Evolutionary conservation across 2,888 invertebrate species (phyloP).

Genomic region (Melinopterus prodromus): DNA sequence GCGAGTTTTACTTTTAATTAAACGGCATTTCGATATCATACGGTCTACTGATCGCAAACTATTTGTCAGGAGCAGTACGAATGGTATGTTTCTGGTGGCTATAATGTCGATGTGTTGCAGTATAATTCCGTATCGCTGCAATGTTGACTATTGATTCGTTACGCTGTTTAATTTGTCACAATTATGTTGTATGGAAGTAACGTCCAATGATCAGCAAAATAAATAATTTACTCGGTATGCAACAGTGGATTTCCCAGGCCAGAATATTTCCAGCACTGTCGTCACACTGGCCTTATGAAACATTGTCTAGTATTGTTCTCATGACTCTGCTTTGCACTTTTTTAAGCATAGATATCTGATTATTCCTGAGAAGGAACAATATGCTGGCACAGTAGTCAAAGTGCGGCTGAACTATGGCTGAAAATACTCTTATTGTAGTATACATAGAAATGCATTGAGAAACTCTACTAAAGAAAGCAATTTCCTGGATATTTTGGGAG

Average conservation of each 20-base stretch:
- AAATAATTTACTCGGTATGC: background rate
- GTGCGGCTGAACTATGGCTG: too few species aligned
- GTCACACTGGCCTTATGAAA: too few species aligned
- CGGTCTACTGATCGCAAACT: background rate
- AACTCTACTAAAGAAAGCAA: too few species aligned
- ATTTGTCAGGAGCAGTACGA: background rate
- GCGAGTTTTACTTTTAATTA: constrained; percentile 33
- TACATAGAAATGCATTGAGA: too few species aligned
- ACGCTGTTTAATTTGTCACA: background rate
- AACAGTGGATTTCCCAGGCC: background rate
- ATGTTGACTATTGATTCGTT: background rate
- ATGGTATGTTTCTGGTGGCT: background rate
- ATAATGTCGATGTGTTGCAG: background rate
- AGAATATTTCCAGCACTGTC: too few species aligned
- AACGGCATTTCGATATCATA: constrained; percentile 16
- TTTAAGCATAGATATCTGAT: too few species aligned
- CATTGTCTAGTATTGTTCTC: too few species aligned
- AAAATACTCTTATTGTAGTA: too few species aligned
- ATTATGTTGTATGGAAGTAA: background rate
- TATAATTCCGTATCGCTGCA: background rate
- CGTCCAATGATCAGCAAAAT: background rate
- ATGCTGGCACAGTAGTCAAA: too few species aligned
- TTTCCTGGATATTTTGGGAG: too few species aligned
- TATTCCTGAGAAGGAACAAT: too few species aligned
- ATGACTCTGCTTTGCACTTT: too few species aligned